Evolutionary conservation across 1,140 invertebrate genomes (phyloP).

Genomic region (Heterodera schachtii): DNA sequence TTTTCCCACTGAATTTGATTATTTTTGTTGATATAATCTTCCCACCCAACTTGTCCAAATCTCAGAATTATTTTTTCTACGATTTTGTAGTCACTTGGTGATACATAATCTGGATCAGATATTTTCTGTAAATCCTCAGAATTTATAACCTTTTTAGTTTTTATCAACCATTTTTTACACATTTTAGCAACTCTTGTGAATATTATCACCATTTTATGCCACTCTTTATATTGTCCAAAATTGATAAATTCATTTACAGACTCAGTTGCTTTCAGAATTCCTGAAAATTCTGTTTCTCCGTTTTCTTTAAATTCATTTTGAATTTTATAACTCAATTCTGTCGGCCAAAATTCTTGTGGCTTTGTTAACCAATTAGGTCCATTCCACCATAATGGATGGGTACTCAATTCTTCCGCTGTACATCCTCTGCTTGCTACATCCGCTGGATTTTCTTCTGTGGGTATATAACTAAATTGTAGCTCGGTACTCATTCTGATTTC

Average conservation of each 20-base stretch:
- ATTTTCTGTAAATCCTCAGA: not conserved
- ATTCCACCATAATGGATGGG: not conserved
- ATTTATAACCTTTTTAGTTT: not conserved
- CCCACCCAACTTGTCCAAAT: not conserved
- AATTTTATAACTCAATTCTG: not conserved
- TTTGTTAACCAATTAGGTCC: not conserved
- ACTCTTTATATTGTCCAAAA: not conserved
- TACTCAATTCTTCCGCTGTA: not conserved
- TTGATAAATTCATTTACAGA: not conserved
- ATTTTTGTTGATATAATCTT: not conserved
- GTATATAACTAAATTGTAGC: not conserved
- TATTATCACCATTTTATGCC: conserved; percentile 16
- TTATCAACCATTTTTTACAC: not conserved
- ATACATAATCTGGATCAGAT: not conserved
- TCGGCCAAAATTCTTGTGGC: not conserved
- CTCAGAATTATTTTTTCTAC: not conserved
- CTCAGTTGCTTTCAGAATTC: not conserved
- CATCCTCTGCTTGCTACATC: conserved; percentile 6
- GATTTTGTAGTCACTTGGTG: not conserved
- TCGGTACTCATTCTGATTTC: not conserved
- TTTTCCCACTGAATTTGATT: conserved; percentile 1
- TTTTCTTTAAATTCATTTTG: not conserved
- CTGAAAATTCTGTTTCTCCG: not conserved
- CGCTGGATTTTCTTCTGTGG: conserved; percentile 11
- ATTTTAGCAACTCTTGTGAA: not conserved